These are phyloP conservation scores for Sisor rabdophorus DNA, from an alignment of 2,113 vertebrate species.

Conservation along the genomic window DNA sequence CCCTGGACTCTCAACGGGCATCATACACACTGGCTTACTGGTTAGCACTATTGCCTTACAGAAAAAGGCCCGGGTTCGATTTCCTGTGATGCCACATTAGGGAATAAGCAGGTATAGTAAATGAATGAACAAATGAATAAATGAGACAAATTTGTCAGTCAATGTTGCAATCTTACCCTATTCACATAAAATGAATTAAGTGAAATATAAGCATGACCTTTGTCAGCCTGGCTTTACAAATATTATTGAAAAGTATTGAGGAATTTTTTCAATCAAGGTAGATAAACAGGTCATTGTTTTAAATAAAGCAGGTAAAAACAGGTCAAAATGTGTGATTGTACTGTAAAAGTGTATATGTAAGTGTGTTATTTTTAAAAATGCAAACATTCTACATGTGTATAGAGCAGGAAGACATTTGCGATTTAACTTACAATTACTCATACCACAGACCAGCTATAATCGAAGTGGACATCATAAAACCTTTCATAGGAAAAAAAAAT, in stretches of 20 bases:
- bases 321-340: neutral
- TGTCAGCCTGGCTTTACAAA: neutral
- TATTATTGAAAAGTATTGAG: neutral
- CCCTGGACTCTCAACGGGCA: too few relatives aligned
- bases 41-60: too few relatives aligned
- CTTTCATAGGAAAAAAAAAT: neutral
- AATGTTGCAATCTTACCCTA: too few relatives aligned
- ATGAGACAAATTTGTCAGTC: too few relatives aligned
- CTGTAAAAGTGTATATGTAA: neutral
- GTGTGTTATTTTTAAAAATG: neutral
- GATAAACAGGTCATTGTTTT: neutral
- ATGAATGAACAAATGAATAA: too few relatives aligned
- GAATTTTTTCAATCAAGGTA: neutral
- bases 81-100: too few relatives aligned
- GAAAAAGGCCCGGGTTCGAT: too few relatives aligned
- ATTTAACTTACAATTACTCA: neutral
- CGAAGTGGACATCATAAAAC: neutral
- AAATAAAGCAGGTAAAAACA: neutral
- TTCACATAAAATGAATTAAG: too few relatives aligned
- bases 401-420: conserved; percentile 1
- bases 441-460: neutral
- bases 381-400: neutral
- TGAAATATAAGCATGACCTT: neutral
- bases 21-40: too few relatives aligned
- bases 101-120: too few relatives aligned